Conservation (phyloP, 2,888 invertebrate species). For the Arrhopalites spinosus region DNA sequence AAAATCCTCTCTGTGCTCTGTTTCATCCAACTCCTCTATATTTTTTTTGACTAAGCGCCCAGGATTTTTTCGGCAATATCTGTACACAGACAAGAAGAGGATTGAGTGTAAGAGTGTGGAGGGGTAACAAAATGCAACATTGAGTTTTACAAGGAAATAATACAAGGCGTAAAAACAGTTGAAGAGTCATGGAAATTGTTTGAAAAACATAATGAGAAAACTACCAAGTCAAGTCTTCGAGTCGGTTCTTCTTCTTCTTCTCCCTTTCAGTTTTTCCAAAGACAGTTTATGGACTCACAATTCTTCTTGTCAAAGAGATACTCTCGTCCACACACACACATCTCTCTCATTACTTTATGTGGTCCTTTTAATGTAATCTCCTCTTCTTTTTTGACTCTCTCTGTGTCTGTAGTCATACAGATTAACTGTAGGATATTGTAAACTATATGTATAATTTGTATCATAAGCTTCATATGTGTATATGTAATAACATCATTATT, state of each 20-base stretch:
- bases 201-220: background rate
- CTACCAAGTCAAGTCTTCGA: background rate
- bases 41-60: background rate
- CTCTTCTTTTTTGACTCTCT: background rate
- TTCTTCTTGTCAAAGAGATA: background rate
- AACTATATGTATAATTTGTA: too few relatives aligned
- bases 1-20: background rate
- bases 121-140: background rate
- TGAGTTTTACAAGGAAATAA: background rate
- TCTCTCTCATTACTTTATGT: background rate
- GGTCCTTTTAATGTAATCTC: background rate
- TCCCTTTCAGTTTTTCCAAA: background rate
- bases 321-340: too few relatives aligned
- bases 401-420: background rate
- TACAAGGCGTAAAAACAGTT: background rate
- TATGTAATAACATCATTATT: background rate
- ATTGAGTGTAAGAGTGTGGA: background rate
- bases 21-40: background rate
- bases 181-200: constrained; percentile 1
- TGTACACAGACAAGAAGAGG: background rate
- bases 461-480: background rate
- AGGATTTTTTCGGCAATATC: constrained; percentile 5
- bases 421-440: background rate
- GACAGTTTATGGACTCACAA: constrained; percentile 15
- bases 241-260: background rate